These are phyloP conservation scores for Thumatha senex DNA, from an alignment of 2,888 invertebrate species.

Conservation along the genomic window DNA sequence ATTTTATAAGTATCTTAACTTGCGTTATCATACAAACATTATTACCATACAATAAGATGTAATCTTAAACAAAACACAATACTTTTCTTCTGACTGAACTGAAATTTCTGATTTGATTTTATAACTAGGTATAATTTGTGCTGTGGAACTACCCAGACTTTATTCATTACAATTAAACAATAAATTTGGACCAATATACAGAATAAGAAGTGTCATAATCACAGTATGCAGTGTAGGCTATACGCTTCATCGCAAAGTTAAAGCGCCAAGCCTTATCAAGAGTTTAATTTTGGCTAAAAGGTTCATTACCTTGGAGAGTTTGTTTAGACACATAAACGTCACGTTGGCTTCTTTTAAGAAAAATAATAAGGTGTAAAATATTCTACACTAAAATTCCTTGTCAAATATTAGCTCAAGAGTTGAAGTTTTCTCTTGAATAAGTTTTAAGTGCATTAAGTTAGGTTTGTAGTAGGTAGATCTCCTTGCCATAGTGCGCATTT, in stretches of 20 bases:
- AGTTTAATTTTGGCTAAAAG: constrained; percentile 16
- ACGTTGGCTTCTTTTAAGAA: constrained; percentile 11
- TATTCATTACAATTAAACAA: too few relatives aligned
- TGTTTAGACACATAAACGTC: constrained; percentile 21
- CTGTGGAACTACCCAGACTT: too few relatives aligned
- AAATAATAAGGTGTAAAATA: constrained; percentile 20
- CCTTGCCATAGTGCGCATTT: constrained; percentile 22
- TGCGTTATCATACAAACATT: too few relatives aligned
- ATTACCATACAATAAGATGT: too few relatives aligned
- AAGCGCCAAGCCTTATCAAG: neutral
- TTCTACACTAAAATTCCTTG: constrained; percentile 13
- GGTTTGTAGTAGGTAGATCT: constrained; percentile 31
- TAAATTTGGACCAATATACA: too few relatives aligned
- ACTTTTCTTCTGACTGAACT: too few relatives aligned
- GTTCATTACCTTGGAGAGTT: constrained; percentile 12
- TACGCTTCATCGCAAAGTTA: too few relatives aligned
- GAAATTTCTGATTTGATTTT: neutral
- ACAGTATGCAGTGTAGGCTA: neutral
- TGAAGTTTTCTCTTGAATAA: constrained; percentile 12
- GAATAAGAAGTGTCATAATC: too few relatives aligned
- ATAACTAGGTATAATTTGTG: neutral
- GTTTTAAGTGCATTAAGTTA: constrained; percentile 37
- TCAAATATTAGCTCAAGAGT: constrained; percentile 8
- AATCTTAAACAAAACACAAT: too few relatives aligned
- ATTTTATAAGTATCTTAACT: too few relatives aligned